Conservation (phyloP, 2,113 vertebrate species). For the Copsychus sechellarum region DNA sequence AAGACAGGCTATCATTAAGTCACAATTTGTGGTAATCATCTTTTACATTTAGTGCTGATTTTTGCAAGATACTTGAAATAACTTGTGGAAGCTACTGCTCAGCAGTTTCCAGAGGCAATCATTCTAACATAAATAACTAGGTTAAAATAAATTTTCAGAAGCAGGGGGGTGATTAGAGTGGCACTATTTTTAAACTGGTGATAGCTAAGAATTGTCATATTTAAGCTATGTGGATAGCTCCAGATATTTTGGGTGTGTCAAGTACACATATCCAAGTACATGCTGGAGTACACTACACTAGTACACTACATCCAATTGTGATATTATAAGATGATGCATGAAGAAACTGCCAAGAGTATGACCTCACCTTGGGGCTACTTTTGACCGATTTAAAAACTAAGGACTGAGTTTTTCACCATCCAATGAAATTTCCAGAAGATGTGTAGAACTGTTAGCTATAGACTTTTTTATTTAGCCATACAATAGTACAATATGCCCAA, state of each 20-base stretch:
- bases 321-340: background rate
- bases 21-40: conserved; percentile 34
- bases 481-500: background rate
- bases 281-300: background rate
- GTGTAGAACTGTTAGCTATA: background rate
- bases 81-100: background rate
- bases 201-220: background rate
- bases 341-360: background rate
- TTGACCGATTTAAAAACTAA: background rate
- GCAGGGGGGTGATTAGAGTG: background rate
- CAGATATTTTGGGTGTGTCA: background rate
- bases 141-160: conserved; percentile 7
- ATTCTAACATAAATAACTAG: background rate
- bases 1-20: conserved; percentile 35
- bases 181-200: background rate
- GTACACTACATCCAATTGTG: background rate
- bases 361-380: background rate
- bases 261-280: background rate
- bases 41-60: conserved; percentile 13
- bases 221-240: background rate
- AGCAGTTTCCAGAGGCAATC: background rate
- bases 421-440: background rate
- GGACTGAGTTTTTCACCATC: background rate
- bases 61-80: conserved; percentile 29
- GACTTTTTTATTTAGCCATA: background rate